These are phyloP conservation scores for Thinocorus orbignyianus DNA, from an alignment of 2,113 vertebrate genomes.

Conservation along the genomic window DNA sequence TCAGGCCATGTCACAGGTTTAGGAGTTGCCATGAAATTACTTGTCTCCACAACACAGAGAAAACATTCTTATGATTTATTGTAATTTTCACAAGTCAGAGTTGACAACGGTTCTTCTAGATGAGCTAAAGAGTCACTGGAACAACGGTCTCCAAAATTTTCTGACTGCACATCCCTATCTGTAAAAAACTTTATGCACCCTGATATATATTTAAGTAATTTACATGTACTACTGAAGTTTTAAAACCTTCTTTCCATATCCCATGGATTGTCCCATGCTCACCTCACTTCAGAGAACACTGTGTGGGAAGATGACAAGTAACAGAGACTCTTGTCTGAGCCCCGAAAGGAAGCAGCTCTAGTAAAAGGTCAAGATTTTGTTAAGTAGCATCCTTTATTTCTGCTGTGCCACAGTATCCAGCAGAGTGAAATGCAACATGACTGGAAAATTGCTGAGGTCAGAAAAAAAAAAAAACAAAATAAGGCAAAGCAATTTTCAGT, in stretches of 20 bases:
- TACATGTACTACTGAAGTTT: neutral
- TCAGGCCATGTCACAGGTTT: neutral
- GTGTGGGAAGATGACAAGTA: neutral
- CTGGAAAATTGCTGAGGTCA: neutral
- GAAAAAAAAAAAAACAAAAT: neutral
- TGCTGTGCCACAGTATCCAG: neutral
- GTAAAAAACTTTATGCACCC: neutral
- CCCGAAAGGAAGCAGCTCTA: neutral
- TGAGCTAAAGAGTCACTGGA: neutral
- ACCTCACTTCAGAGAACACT: neutral
- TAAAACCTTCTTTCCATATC: neutral
- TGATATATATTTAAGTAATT: neutral
- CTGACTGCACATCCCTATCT: accelerated
- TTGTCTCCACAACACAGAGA: neutral
- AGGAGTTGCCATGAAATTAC: neutral
- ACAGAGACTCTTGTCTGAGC: neutral
- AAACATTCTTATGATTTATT: neutral
- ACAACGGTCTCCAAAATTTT: neutral
- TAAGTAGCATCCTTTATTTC: neutral
- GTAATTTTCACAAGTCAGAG: neutral
- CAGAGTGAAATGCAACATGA: neutral
- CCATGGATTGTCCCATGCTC: neutral
- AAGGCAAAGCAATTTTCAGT: neutral
- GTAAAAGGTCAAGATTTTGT: neutral
- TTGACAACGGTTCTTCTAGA: neutral